Evolutionary conservation across 2,888 invertebrate species (phyloP), one percentile per base, ranked within the genome.

Genomic region (Netelia melanura): DNA sequence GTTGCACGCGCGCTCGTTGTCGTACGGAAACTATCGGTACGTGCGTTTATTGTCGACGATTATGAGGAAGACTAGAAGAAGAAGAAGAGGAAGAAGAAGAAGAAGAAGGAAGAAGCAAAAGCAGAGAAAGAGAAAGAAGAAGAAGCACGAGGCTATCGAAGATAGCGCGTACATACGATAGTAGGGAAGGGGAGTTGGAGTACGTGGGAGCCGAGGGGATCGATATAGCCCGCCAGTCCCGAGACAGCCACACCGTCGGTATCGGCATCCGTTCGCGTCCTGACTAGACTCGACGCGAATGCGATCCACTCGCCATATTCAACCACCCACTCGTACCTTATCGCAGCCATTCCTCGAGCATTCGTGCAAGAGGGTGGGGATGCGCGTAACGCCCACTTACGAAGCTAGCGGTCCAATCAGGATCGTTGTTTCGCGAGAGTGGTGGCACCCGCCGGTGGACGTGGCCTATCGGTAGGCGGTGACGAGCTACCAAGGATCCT

Each of bases 291-390:
- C 70, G 70, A 83, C 62, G 68, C 52, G 77, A 81, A 78, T 30
- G 67, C 76, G 71, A 74, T 68, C 77, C 74, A 61, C 62, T 74
- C 86, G 79, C 67, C 72, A 67, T 81, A 77, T 65, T 75, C 11
- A 30, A 44, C 83, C 86, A 83, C 83, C 84, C 83, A 78, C 83
- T 68, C 67, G 72, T 61, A 67, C 65, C 84, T 84, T 86, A 75
- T 86, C 90, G 91, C 91, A 92, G 92, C 92, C 92, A 92, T 92
- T 92, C 92, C 90, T 90, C 91, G 89, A 91, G 90, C 90, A 91
- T 91, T 62, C 54, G 88, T 88, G 88, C 86, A 81, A 25, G 77
- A 85, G 83, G 83, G 90, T 87, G 80, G 86, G 86, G 86, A 89
- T 88, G 86, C 86, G 82, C 86, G 88, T 25, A 74, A 87, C 91